Base-by-base conservation (phyloP, 2,797 vertebrate genomes). In the Lutjanus argentimaculatus region DNA sequence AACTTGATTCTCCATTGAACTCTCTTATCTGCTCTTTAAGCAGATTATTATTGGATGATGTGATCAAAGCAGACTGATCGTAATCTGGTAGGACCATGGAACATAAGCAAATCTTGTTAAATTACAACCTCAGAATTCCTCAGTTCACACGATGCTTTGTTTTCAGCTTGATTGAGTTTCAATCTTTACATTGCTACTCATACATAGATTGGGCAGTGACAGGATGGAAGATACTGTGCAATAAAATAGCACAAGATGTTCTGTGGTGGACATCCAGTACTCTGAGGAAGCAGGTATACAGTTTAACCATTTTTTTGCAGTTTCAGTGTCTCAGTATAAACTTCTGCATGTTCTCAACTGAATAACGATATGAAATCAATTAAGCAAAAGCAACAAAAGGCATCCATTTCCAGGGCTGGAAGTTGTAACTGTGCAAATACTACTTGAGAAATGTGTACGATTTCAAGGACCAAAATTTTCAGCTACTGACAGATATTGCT, bases 71-170 rank as follows among this genome's bases (percentile, higher is more conserved):
- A 30, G 21, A 30, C 46, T 63, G 10, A 55, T 10, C 79, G 25
- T 59, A 46, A 57, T 64, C 57, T 75, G 49, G 36, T 5, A 22
- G 22, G 51, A 64, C 25, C 0, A 1, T 42, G 3, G 7, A 66
- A 73, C 61, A 62, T 45, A 15, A 72, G 62, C 17, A 66, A 53
- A 66, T 76, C 46, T 73, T 12, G 19, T 51, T 58, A 21, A 76
- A 58, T 19, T 22, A 46, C 55, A 79, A n/a, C 25, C 17, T 55
- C 25, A 5, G 13, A 76, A 67, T 78, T 12, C 58, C 30, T 49
- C 71, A 9, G 21, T 61, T 72, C 43, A 65, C 45, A 10, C 14
- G 1, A 45, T 46, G 16, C 55, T 63, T 83, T 59, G 25, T 64
- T 73, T 64, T 13, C 10, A 69, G 8, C 68, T 83, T 51, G 51